A percentile compares a stretch with the other conserved stretches of the same genome.
Evolutionary conservation across 2,797 vertebrate genomes (phyloP).

Genomic region (Dipus sagitta): DNA sequence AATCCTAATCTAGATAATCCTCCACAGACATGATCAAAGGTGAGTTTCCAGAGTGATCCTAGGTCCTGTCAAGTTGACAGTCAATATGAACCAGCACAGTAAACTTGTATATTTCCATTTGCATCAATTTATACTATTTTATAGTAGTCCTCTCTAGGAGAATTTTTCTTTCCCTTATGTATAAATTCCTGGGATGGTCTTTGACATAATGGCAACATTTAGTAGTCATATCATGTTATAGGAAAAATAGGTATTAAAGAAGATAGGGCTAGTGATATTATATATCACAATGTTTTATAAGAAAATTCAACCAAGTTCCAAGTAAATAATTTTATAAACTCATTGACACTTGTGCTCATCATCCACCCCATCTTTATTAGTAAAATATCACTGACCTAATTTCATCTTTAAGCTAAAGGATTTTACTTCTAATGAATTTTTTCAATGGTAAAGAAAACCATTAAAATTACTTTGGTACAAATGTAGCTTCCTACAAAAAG

Average conservation of each 20-base stretch:
- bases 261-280: neutral
- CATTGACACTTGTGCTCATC: neutral
- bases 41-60: too few relatives aligned
- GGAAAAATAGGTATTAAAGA: neutral
- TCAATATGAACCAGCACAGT: too few relatives aligned
- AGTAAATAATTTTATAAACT: conserved; percentile 51
- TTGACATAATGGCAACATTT: neutral
- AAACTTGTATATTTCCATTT: neutral
- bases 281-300: neutral
- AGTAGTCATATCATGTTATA: neutral
- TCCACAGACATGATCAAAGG: too few relatives aligned
- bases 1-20: too few relatives aligned
- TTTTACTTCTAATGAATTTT: conserved; percentile 20
- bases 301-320: conserved; percentile 33
- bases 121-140: conserved; percentile 24
- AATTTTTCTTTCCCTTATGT: neutral
- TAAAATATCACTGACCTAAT: neutral
- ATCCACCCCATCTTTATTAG: neutral
- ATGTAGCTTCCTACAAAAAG: neutral
- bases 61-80: too few relatives aligned
- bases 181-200: neutral
- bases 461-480: conserved; percentile 34
- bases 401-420: conserved; percentile 35
- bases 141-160: neutral
- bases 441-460: neutral